Percentiles rank a stretch among this genome's conserved stretches.
Evolutionary conservation across 2,797 vertebrate species (phyloP).

Genomic region (Pipistrellus nathusii): DNA sequence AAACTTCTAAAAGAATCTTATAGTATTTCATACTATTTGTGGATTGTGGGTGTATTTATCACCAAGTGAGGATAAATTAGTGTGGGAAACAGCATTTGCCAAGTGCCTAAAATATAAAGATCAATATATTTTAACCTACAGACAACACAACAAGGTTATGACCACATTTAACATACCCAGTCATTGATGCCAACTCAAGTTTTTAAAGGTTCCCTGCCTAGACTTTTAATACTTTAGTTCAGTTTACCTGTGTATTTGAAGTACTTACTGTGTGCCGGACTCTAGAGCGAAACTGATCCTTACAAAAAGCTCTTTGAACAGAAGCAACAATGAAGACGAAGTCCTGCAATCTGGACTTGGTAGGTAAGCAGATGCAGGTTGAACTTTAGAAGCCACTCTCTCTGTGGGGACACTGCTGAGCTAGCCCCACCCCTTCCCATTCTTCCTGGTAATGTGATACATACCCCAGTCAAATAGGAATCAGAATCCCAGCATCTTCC

Average conservation of each 20-base stretch:
- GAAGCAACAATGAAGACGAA: not conserved
- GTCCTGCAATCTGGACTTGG: not conserved
- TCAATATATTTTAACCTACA: conserved; percentile 48
- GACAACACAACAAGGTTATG: conserved; percentile 20
- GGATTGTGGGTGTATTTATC: not conserved
- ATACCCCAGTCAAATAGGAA: not conserved
- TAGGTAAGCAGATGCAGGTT: not conserved
- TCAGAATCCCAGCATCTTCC: not conserved
- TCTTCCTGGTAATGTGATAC: not conserved
- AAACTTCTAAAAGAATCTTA: conserved; percentile 15
- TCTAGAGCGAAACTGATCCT: not conserved
- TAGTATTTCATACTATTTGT: not conserved
- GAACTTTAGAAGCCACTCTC: not conserved
- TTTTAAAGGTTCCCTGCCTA: not conserved
- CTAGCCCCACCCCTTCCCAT: not conserved
- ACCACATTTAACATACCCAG: not conserved
- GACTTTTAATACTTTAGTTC: not conserved
- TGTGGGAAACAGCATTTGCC: conserved; percentile 29
- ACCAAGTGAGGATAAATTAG: not conserved
- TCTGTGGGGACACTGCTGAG: not conserved
- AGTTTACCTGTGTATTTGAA: not conserved
- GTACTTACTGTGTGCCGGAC: not conserved
- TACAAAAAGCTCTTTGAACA: not conserved
- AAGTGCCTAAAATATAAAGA: conserved; percentile 46
- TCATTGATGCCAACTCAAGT: not conserved